phyloP scores from a whole-genome alignment of 2,888 invertebrate species.

The Zonitis immaculata region DNA sequence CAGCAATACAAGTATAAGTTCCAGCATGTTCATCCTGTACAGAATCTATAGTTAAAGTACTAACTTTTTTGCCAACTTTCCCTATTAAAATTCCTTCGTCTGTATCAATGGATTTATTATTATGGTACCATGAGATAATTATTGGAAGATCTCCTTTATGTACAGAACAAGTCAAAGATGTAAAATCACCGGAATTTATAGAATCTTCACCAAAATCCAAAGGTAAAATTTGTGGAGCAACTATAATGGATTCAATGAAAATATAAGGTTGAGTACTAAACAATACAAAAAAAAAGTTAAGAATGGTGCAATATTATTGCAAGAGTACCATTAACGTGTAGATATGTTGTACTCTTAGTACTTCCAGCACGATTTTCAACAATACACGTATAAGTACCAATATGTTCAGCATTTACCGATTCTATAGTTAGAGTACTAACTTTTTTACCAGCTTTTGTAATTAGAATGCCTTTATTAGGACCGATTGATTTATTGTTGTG shows the following conservation, averaged over 20 bases:
- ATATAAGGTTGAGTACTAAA: not conserved
- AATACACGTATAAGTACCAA: conserved; percentile 67
- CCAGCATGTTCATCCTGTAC: conserved; percentile 68
- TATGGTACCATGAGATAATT: conserved; percentile 63
- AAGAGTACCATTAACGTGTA: conserved; percentile 44
- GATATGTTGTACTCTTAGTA: conserved; percentile 57
- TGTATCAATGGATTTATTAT: conserved; percentile 46
- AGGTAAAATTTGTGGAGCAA: conserved; percentile 45
- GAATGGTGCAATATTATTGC: no score
- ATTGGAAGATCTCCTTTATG: conserved; percentile 70
- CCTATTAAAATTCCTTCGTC: conserved; percentile 49
- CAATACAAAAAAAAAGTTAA: not conserved
- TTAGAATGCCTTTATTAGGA: conserved; percentile 38
- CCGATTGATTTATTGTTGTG: conserved; percentile 52
- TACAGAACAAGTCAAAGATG: conserved; percentile 57
- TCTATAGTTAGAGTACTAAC: conserved; percentile 60
- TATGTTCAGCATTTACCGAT: conserved; percentile 60
- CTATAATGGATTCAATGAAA: conserved; percentile 15
- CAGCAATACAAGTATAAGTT: conserved; percentile 67
- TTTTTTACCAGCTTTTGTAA: conserved; percentile 48
- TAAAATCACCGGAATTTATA: conserved; percentile 57
- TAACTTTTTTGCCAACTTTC: conserved; percentile 51
- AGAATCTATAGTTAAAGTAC: conserved; percentile 62
- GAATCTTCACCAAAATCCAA: conserved; percentile 53
- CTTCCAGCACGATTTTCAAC: conserved; percentile 64